Evolutionary conservation across 2,888 invertebrate species (phyloP), one percentile per base, ranked within the genome.

Genomic region (Ochropacha duplaris): DNA sequence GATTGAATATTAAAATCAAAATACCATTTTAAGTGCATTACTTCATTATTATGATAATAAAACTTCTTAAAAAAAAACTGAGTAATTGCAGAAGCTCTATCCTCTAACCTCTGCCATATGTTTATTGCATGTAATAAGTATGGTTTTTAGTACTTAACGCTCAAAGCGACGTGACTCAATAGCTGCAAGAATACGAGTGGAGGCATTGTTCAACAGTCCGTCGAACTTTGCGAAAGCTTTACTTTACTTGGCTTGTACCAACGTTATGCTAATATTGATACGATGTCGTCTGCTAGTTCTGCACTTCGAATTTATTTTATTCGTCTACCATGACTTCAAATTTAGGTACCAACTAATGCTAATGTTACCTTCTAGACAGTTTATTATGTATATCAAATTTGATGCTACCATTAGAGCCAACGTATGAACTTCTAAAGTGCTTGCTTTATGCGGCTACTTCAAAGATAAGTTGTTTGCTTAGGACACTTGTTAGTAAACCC

Each of bases 181-280:
- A 74, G 75, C 71, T 65, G 62, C 66, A 64, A 75, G 78, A 78
- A 77, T 78, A 72, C 71, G 75, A 76, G 67, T 71, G 72, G 74
- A 80, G 78, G 81, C 83, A 86, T 88, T 87, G 86, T 88, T 83
- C 80, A 72, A 71, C 69, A 76, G 86, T 81, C 76, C 85, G 79
- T 77, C 82, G 85, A 89, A 88, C 88, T 83, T 83, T 78, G 69
- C 70, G 72, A 80, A 83, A 84, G 82, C 83, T 80, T 74, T 68
- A 74, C 71, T 74, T 69, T 72, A 65, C 73, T 60, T 61, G 57
- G 65, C 66, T 76, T 73, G 77, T 79, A 72, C 78, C 78, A 75
- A 76, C 81, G 76, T 83, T 89, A 88, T 87, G 88, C 80, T 87
- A 88, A 89, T 89, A 84, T 78, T 74, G 77, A 81, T 81, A 79